A percentile compares a stretch with the other conserved stretches of the same genome.
Evolutionary conservation across 2,797 vertebrate species (phyloP).

Genomic region (Euthynnus affinis): DNA sequence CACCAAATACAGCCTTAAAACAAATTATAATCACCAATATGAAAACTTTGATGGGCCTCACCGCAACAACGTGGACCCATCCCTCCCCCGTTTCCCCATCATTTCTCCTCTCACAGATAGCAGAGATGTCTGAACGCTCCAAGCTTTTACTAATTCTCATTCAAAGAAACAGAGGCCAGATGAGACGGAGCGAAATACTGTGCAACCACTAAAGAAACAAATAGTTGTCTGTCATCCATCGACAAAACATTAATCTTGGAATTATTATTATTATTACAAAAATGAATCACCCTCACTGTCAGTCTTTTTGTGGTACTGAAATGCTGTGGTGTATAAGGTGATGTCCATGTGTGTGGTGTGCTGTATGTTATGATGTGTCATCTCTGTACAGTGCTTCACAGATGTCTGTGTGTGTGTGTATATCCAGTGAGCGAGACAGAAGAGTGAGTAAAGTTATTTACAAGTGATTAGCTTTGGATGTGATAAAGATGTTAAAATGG

Average conservation of each 20-base stretch:
- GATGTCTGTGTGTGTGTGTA: conserved; percentile 34
- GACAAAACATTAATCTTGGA: neutral
- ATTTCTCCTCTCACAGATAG: conserved; percentile 11
- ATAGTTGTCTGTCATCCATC: conserved; percentile 15
- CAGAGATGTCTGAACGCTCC: neutral
- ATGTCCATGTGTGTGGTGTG: conserved; percentile 39
- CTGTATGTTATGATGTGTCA: conserved; percentile 38
- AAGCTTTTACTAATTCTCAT: conserved; percentile 4
- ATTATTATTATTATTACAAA: conserved; percentile 11
- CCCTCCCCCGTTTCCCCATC: neutral
- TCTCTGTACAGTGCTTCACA: conserved; percentile 43
- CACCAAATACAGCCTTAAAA: conserved; percentile 29
- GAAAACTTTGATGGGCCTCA: conserved; percentile 6
- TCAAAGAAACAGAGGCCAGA: conserved; percentile 17
- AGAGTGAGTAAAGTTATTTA: conserved; percentile 24
- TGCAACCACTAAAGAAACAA: neutral
- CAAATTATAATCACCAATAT: neutral
- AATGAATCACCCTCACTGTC: conserved; percentile 28
- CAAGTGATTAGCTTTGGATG: conserved; percentile 36
- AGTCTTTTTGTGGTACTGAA: conserved; percentile 22
- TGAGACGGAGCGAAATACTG: neutral
- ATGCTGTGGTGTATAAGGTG: conserved; percentile 20
- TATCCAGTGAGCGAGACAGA: conserved; percentile 27
- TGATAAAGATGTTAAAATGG: conserved; percentile 49
- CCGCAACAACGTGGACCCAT: neutral